Percentiles rank a stretch among this genome's conserved stretches.
These are phyloP conservation scores for Phalacrocorax brasilianus DNA, from an alignment of 2,113 vertebrate genomes.

Conservation along the genomic window DNA sequence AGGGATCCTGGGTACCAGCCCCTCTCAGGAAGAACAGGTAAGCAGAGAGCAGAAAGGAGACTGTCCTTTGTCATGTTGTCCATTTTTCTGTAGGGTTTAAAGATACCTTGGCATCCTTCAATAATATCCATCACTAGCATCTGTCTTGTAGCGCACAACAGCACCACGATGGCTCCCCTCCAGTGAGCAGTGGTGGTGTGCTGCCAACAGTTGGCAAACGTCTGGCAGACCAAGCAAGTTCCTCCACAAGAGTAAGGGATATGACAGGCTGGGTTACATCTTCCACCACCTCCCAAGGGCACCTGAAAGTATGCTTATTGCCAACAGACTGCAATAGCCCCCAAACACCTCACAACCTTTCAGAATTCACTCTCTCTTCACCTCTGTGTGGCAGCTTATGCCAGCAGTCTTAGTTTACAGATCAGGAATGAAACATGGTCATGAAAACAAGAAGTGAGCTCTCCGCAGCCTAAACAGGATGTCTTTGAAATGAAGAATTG, in stretches of 20 bases:
- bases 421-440: background rate
- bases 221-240: background rate
- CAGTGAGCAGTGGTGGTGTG: background rate
- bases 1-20: background rate
- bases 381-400: background rate
- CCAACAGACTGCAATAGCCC: background rate
- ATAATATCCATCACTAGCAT: background rate
- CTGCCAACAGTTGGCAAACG: background rate
- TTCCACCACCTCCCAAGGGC: background rate
- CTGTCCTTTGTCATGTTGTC: background rate
- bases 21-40: background rate
- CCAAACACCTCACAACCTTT: background rate
- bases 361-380: background rate
- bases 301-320: background rate
- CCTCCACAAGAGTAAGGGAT: background rate
- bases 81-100: background rate
- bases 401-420: background rate
- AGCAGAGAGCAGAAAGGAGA: background rate
- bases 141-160: rapidly evolving
- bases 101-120: background rate
- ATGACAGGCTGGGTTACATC: background rate
- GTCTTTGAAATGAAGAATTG: background rate
- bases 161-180: background rate
- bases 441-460: background rate
- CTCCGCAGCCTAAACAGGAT: background rate